phyloP scores from a whole-genome alignment of 2,888 invertebrate species.

The Dynastes tityus region DNA sequence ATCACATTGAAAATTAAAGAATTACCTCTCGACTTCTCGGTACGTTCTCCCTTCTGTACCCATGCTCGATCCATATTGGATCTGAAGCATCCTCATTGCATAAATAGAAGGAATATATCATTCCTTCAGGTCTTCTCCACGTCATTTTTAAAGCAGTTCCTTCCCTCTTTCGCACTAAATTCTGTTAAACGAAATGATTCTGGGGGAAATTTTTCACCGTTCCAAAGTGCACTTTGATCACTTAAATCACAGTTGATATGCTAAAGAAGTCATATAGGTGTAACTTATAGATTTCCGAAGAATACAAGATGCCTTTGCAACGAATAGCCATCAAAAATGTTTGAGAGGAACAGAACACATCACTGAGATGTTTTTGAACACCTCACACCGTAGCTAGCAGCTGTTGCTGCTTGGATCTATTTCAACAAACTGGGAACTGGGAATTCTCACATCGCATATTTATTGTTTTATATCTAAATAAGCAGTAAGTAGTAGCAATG shows the following conservation, averaged over 20 bases:
- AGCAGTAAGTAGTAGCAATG: neutral
- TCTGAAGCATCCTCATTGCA: conserved; percentile 51
- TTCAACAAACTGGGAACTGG: neutral
- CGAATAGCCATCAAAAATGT: conserved; percentile 48
- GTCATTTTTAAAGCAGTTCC: conserved; percentile 17
- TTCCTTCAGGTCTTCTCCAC: conserved; percentile 49
- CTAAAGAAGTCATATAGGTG: conserved; percentile 50
- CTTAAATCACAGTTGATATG: conserved; percentile 1
- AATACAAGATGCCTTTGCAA: conserved; percentile 42
- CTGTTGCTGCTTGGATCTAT: neutral
- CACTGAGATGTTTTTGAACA: neutral
- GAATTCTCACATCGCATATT: conserved; percentile 6
- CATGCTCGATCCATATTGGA: conserved; percentile 51
- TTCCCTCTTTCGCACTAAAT: neutral
- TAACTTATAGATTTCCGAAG: conserved; percentile 45
- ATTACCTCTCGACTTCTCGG: conserved; percentile 13
- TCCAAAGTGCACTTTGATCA: neutral
- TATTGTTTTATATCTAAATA: neutral
- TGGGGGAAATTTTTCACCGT: neutral
- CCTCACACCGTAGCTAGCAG: neutral
- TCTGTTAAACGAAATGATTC: neutral
- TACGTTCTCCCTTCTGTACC: conserved; percentile 32
- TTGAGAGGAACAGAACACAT: neutral
- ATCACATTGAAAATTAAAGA: too few relatives aligned
- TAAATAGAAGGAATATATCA: conserved; percentile 49